Conservation (phyloP, 2,113 vertebrate species). For the Euleptes europaea region DNA sequence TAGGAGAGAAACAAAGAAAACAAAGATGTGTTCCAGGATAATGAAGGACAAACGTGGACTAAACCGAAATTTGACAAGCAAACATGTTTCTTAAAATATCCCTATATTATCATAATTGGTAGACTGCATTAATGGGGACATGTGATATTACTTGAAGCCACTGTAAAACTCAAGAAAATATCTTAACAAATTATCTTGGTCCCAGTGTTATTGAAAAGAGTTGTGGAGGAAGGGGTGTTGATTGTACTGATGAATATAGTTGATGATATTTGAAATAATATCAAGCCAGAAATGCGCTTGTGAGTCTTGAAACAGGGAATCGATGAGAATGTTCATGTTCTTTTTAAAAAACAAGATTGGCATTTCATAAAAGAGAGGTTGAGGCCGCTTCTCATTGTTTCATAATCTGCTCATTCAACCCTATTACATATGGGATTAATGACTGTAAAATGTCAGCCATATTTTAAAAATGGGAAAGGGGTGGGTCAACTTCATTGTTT, state of each 20-base stretch:
- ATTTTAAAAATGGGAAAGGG: constrained; percentile 25
- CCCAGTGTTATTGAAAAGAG: background rate
- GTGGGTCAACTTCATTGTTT: constrained; percentile 23
- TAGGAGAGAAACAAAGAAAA: too few species aligned
- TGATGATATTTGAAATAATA: background rate
- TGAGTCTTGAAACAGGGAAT: background rate
- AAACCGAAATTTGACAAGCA: background rate
- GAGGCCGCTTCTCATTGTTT: constrained; percentile 18
- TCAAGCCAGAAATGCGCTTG: background rate
- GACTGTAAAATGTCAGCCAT: constrained; percentile 30
- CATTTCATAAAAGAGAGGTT: background rate
- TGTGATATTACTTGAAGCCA: background rate
- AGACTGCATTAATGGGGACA: background rate
- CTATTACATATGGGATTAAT: constrained; percentile 27
- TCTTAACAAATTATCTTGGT: background rate
- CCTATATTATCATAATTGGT: background rate
- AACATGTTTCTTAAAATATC: background rate
- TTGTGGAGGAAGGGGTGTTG: background rate
- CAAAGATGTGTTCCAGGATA: background rate
- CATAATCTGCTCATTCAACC: constrained; percentile 28
- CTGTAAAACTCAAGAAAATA: background rate
- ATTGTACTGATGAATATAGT: background rate
- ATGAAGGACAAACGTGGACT: background rate
- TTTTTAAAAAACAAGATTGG: background rate
- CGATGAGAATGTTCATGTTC: background rate